phyloP scores from a whole-genome alignment of 2,113 vertebrate species.

The Amazona guildingii region DNA sequence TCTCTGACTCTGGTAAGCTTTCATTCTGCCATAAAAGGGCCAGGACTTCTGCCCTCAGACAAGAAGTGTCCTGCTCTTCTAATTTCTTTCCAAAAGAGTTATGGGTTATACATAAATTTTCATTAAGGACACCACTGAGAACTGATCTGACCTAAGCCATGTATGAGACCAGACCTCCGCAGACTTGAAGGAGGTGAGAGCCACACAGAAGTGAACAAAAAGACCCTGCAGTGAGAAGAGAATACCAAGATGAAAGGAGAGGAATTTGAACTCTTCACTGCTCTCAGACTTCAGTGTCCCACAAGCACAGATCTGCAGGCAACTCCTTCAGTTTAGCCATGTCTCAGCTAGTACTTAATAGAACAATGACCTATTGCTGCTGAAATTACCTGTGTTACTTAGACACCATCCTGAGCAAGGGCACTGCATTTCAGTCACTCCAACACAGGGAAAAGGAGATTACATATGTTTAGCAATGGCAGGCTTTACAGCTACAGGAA shows the following conservation, averaged over 20 bases:
- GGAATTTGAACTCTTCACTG: background rate
- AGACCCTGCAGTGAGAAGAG: background rate
- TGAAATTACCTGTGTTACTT: background rate
- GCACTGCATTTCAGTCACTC: background rate
- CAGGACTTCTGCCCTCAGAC: background rate
- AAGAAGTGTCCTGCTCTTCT: background rate
- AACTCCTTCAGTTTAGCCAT: background rate
- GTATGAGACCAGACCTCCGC: background rate
- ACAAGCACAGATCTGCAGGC: background rate
- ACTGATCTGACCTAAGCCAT: background rate
- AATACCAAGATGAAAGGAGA: constrained; percentile 7
- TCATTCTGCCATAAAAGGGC: background rate
- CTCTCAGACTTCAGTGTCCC: background rate
- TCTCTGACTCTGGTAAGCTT: background rate
- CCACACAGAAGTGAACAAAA: background rate
- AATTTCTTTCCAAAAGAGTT: background rate
- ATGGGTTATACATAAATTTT: background rate
- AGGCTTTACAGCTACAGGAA: background rate
- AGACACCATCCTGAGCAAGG: background rate
- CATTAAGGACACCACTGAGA: background rate
- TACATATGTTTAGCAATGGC: background rate
- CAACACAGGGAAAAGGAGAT: background rate
- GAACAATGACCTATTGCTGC: background rate
- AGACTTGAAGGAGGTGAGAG: background rate
- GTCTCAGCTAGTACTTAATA: background rate